Percentiles rank a stretch among this genome's conserved stretches.
Evolutionary conservation across 2,797 vertebrate species (phyloP).

Genomic region (Sitta carolinensis): DNA sequence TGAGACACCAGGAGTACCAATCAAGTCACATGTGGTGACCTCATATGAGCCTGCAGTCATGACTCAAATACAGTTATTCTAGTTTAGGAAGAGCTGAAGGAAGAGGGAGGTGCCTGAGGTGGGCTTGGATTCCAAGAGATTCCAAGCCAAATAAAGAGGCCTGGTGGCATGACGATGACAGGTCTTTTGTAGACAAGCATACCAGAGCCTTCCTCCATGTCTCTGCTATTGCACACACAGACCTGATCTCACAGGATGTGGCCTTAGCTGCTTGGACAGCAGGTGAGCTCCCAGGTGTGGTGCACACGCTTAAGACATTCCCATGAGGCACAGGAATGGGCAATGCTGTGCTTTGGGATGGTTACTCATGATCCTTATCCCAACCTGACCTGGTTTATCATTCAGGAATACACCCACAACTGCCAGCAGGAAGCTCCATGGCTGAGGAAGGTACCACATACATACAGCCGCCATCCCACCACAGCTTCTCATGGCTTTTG

Average conservation of each 20-base stretch:
- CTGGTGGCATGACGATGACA: rapidly evolving
- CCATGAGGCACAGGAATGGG: background rate
- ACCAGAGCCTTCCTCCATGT: background rate
- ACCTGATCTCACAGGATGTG: background rate
- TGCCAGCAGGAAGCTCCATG: background rate
- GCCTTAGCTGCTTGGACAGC: background rate
- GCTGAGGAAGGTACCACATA: background rate
- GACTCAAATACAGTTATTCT: background rate
- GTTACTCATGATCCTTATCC: background rate
- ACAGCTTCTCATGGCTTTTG: background rate
- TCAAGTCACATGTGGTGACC: background rate
- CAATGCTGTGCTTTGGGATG: background rate
- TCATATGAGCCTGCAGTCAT: background rate
- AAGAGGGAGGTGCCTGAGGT: background rate
- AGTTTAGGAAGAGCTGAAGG: background rate
- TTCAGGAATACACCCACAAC: background rate
- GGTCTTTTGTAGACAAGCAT: background rate
- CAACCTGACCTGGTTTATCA: background rate
- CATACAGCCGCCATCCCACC: background rate
- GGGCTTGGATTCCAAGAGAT: background rate
- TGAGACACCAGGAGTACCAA: background rate
- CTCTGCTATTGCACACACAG: background rate
- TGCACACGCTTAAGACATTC: rapidly evolving
- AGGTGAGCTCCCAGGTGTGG: background rate
- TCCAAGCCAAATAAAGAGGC: background rate